Base-by-base conservation (phyloP, 2,113 vertebrate species). In the Brienomyrus longianalis region DNA sequence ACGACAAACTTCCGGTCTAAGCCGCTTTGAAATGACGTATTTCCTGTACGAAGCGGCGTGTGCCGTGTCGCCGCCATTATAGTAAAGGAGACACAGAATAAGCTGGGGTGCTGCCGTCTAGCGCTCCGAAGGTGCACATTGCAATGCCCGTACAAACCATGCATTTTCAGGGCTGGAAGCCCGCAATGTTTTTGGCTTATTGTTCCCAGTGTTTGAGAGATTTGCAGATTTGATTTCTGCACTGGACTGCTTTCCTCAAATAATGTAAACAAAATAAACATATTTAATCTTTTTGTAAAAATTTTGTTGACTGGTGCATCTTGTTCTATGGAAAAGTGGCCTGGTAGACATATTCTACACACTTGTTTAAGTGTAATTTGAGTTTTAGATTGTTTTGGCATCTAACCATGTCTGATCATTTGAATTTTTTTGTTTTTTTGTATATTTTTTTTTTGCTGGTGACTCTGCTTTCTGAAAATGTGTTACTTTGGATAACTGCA, bases 1-100 rank as follows among this genome's bases (percentile, higher is more conserved):
- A 91, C 19, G 35, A 85, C 48, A 19, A 10, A 3, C 89, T 90
- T 56, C 77, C 43, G 27, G 0, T 92, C 94, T 84, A 94, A 90
- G 92, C 94, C 89, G 89, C 23, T 84, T 89, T n/a, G 6, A 48
- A 84, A 48, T 48, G 52, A 89, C 48, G 89, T 47, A 27, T 23
- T 89, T 89, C 54, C 89, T 31, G 50, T 31, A 3, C 31, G 1
- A 10, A n/a, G 23, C 0, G 23, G 15, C 70, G 70, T 1, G 15
- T 1, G 10, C 2, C n/a, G 62, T 27, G 62, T 70, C 11, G n/a
- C 3, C 10, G 1, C 10, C 27, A 13, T 13, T 13, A 3, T 70
- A 17, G 15, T n/a, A 27, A 27, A n/a, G n/a, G 6, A 66, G n/a
- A 15, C 35, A 1, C 19, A 48, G 43, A 4, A 84, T 9, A 11